Evolutionary conservation across 1,140 invertebrate species (phyloP).

Genomic region (Bombus sylvicola): DNA sequence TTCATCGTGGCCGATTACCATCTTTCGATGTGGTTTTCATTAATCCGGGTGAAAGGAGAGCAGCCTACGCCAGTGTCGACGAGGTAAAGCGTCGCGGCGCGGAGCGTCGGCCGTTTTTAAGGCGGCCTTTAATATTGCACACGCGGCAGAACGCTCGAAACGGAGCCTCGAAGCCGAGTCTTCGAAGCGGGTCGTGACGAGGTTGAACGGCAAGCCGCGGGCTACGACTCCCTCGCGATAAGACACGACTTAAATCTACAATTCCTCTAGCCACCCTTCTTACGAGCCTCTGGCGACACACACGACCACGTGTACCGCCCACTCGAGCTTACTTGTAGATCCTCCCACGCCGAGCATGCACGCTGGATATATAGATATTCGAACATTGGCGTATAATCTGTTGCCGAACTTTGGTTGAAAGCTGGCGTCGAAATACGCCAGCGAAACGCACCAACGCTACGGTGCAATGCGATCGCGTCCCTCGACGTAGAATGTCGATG

Average conservation of each 20-base stretch:
- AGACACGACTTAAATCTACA: slow-evolving; percentile 72
- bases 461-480: background rate
- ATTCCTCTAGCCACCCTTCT: slow-evolving; percentile 55
- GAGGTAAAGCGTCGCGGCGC: background rate
- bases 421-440: background rate
- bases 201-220: slow-evolving; percentile 55
- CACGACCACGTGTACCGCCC: slow-evolving; percentile 2
- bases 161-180: slow-evolving; percentile 26
- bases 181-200: slow-evolving; percentile 55
- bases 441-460: background rate
- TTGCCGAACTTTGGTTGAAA: background rate
- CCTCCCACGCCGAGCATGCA: background rate
- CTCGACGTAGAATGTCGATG: background rate
- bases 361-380: background rate
- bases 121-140: slow-evolving; percentile 41
- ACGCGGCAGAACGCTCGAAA: slow-evolving; percentile 46
- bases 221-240: slow-evolving; percentile 70
- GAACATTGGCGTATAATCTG: slow-evolving; percentile 36
- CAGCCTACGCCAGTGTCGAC: slow-evolving; percentile 19
- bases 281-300: slow-evolving; percentile 49
- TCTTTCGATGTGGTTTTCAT: background rate
- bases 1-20: background rate
- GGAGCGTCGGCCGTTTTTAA: slow-evolving; percentile 44
- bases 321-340: background rate
- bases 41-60: background rate